phyloP scores from a whole-genome alignment of 2,113 vertebrate species.

The Cichladusa arquata region DNA sequence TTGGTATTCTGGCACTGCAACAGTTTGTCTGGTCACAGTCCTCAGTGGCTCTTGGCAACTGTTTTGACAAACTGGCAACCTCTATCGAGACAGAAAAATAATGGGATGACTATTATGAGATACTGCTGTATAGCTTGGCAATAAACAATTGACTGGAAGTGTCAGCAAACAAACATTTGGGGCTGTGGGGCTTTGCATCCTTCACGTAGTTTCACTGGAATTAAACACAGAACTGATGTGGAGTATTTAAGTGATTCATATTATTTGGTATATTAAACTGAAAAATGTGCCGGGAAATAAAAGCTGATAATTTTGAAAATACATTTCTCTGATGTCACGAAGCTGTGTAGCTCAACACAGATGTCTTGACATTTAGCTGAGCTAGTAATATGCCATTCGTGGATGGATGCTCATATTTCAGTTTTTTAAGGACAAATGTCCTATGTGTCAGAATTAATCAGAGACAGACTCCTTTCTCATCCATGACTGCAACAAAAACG shows the following conservation, averaged over 20 bases:
- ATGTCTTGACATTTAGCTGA: conserved; percentile 53
- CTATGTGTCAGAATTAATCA: conserved; percentile 12
- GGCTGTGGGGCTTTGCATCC: not conserved
- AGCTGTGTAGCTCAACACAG: conserved; percentile 28
- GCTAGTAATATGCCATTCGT: conserved; percentile 1
- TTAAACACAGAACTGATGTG: not conserved
- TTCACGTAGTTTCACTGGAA: not conserved
- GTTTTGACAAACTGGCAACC: not conserved
- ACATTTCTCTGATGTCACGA: not conserved
- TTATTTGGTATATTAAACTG: conserved; percentile 32
- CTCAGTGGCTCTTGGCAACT: not conserved
- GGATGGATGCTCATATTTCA: not conserved
- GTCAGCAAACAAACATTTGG: not conserved
- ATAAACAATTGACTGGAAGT: not conserved
- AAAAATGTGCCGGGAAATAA: conserved; percentile 23
- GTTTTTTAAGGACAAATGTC: conserved; percentile 3
- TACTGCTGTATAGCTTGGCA: not conserved
- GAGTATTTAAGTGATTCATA: not conserved
- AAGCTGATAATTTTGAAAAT: conserved; percentile 38
- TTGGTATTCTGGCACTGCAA: not conserved
- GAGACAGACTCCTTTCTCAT: not conserved
- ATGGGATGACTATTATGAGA: not conserved
- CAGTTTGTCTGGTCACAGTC: not conserved
- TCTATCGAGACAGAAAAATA: not conserved
- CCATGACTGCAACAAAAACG: not conserved